phyloP scores from a whole-genome alignment of 2,113 vertebrate genomes.

The Strix aluco region DNA sequence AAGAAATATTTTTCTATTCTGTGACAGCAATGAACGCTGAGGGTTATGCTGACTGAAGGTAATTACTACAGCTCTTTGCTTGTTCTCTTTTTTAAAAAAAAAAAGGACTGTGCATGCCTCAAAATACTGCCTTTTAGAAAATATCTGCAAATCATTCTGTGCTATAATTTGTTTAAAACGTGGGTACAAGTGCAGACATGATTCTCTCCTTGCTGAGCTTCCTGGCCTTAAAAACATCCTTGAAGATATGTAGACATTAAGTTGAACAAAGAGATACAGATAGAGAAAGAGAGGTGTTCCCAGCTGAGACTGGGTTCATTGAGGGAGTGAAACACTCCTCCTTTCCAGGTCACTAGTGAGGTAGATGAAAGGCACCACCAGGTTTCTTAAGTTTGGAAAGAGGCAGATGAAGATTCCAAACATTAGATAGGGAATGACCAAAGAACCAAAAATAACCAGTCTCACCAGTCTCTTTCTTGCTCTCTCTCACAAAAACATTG shows the following conservation, averaged over 20 bases:
- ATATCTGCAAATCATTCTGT: slow-evolving; percentile 5
- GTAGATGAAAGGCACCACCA: background rate
- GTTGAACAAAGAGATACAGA: background rate
- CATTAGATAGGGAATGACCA: background rate
- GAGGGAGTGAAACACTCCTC: background rate
- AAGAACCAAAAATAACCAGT: background rate
- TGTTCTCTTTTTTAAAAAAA: background rate
- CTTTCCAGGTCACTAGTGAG: background rate
- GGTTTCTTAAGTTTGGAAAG: background rate
- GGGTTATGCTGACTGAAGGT: slow-evolving; percentile 55
- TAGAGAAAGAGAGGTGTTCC: background rate
- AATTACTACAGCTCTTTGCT: slow-evolving; percentile 45
- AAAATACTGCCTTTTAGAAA: background rate
- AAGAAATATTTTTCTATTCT: slow-evolving; percentile 54
- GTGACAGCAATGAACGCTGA: slow-evolving; percentile 30
- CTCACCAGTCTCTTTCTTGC: background rate
- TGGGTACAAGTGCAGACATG: background rate
- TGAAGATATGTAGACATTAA: fast-evolving
- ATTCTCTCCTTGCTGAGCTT: background rate
- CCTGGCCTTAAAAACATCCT: background rate
- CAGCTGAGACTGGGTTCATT: background rate
- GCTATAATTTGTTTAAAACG: background rate
- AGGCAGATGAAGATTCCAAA: background rate
- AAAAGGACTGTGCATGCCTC: background rate
- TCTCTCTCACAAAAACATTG: background rate